Evolutionary conservation across 2,797 vertebrate species (phyloP), one percentile per base, ranked within the genome.

Genomic region (Erethizon dorsatum): DNA sequence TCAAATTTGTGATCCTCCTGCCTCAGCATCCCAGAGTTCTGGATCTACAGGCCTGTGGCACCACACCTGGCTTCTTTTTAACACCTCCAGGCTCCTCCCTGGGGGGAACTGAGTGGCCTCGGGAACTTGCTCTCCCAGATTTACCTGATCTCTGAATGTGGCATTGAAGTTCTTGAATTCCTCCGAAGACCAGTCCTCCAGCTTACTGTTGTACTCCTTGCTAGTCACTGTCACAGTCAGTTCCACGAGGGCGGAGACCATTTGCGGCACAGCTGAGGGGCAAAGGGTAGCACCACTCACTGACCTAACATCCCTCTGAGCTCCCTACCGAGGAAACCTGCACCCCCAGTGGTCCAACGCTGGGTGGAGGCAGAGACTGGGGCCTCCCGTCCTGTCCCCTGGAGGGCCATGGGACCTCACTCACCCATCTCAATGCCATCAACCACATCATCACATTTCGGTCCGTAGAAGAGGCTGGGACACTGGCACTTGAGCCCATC

Each of bases 401-500:
- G 3, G 15, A 37, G 28, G 31, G 20, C 2, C 14, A n/a, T 6
- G 31, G 0, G 22, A n/a, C 33, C 13, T 65, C 47, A 56, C 96
- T 97, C 7, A 98, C 97, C 8, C 0, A 97, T n/a, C 1, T 96
- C 78, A 0, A 97, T 10, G n/a, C 0, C 86, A 0, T 33, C 0
- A 1, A 13, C 0, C 77, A 97, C 50, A 0, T 11, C 13, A 10
- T 98, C 45, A 20, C 98, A 98, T 0, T 0, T 0, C 0, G 8
- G 6, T 0, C 98, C 98, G 0, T 52, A 1, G 88, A 37, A 98
- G 1, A 6, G 2, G 0, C 0, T 0, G 0, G 1, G 0, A 37
- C 98, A 98, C 26, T 12, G 0, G 17, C 98, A 98, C 18, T 94
- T 84, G 50, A 12, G 0, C 0, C 57, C 94, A 1, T 92, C 50